phyloP scores from a whole-genome alignment of 2,888 invertebrate species.

The Neoascia interrupta region DNA sequence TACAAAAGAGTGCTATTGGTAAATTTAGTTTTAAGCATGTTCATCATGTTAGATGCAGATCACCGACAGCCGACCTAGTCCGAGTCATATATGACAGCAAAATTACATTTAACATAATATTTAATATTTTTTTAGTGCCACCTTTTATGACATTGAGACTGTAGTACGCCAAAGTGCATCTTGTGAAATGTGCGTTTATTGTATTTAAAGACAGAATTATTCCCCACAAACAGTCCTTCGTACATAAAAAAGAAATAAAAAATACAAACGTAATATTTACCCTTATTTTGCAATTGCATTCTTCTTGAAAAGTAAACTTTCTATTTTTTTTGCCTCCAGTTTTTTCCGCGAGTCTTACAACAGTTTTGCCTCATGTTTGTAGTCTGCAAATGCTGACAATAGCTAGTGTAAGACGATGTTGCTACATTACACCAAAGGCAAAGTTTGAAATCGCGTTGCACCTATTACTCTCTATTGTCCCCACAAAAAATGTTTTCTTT shows the following conservation, averaged over 20 bases:
- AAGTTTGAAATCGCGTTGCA: slow-evolving; percentile 56
- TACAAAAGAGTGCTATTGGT: neutral
- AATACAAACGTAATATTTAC: slow-evolving; percentile 40
- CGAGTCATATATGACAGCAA: no score
- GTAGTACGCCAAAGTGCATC: slow-evolving; percentile 1
- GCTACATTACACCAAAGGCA: slow-evolving; percentile 43
- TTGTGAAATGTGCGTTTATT: slow-evolving; percentile 49
- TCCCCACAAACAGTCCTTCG: slow-evolving; percentile 18
- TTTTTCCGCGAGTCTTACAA: no score
- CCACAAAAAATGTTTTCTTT: neutral
- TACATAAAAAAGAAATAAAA: slow-evolving; percentile 6
- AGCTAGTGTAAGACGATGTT: slow-evolving; percentile 52
- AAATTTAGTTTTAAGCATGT: neutral
- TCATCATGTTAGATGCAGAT: neutral
- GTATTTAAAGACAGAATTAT: slow-evolving; percentile 38
- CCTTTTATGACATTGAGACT: slow-evolving; percentile 13
- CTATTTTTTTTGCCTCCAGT: slow-evolving; percentile 23
- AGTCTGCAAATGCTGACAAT: slow-evolving; percentile 33
- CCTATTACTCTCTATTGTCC: neutral
- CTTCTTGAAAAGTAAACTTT: slow-evolving; percentile 57
- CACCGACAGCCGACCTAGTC: neutral
- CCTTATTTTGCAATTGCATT: slow-evolving; percentile 61
- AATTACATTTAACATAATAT: neutral
- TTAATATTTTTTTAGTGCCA: neutral
- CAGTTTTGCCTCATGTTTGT: slow-evolving; percentile 19